A percentile compares a stretch with the other conserved stretches of the same genome.
Evolutionary conservation across 2,113 vertebrate species (phyloP).

Genomic region (Canis aureus): DNA sequence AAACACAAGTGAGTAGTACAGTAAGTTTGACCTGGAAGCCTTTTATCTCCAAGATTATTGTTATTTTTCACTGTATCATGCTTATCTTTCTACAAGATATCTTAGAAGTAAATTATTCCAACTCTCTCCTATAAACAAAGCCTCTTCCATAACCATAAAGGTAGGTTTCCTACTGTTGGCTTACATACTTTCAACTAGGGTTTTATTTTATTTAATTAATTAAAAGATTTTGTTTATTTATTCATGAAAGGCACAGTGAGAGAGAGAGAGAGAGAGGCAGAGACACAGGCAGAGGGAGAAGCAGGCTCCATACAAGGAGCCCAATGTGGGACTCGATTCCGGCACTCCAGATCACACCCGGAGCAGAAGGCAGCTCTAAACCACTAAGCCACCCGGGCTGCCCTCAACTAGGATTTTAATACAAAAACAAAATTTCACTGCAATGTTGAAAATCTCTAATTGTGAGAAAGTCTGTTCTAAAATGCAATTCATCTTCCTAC

Average conservation of each 20-base stretch:
- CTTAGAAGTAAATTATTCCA: background rate
- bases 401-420: background rate
- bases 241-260: too few relatives aligned
- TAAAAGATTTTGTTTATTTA: too few relatives aligned
- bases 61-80: background rate
- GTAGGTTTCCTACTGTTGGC: background rate
- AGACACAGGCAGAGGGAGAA: too few relatives aligned
- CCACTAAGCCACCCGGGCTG: too few relatives aligned
- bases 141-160: background rate
- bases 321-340: too few relatives aligned
- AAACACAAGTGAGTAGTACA: background rate
- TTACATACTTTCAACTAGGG: background rate
- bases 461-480: background rate
- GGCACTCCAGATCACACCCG: too few relatives aligned
- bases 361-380: too few relatives aligned
- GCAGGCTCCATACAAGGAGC: too few relatives aligned
- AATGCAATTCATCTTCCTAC: conserved; percentile 8
- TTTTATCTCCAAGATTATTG: background rate
- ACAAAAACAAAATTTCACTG: background rate
- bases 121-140: background rate
- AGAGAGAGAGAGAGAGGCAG: too few relatives aligned
- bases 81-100: background rate
- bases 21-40: background rate
- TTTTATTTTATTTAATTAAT: background rate
- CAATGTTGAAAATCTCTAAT: background rate